These are phyloP conservation scores for Myopa tessellatipennis DNA, from an alignment of 2,888 invertebrate species.

Conservation along the genomic window DNA sequence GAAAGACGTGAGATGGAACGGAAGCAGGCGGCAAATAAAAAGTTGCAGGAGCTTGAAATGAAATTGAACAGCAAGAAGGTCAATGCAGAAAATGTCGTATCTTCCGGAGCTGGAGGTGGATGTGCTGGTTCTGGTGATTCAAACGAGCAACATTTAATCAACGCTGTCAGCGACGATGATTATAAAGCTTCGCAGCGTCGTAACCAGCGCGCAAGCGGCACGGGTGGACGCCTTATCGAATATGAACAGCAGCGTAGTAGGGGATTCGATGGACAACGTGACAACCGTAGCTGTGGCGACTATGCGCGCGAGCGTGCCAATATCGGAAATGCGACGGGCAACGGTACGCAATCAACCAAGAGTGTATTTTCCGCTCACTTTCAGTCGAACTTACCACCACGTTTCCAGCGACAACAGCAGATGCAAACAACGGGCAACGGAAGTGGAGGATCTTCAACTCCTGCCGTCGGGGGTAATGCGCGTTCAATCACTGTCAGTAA, in stretches of 20 bases:
- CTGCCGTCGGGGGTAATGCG: slow-evolving; percentile 44
- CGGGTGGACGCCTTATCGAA: slow-evolving; percentile 51
- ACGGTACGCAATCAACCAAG: slow-evolving; percentile 54
- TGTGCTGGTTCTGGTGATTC: slow-evolving; percentile 41
- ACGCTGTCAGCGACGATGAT: slow-evolving; percentile 50
- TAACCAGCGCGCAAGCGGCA: slow-evolving; percentile 41
- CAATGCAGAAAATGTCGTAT: slow-evolving; percentile 49
- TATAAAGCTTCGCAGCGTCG: slow-evolving; percentile 46
- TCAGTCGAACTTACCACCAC: slow-evolving; percentile 86
- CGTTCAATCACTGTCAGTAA: slow-evolving; percentile 42
- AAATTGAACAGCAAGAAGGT: slow-evolving; percentile 73
- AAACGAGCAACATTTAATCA: slow-evolving; percentile 39
- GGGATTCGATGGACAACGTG: slow-evolving; percentile 45
- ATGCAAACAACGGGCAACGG: slow-evolving; percentile 51
- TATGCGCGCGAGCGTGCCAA: slow-evolving; percentile 27
- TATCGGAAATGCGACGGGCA: slow-evolving; percentile 42
- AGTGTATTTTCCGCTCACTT: slow-evolving; percentile 77
- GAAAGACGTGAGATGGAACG: slow-evolving; percentile 80
- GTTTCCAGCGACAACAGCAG: slow-evolving; percentile 82
- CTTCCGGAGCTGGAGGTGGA: background rate
- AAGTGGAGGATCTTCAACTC: background rate
- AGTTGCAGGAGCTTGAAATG: slow-evolving; percentile 77
- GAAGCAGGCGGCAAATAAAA: slow-evolving; percentile 73
- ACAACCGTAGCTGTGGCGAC: slow-evolving; percentile 42
- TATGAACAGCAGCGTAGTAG: slow-evolving; percentile 46